These are phyloP conservation scores for Micoletzkya japonica DNA, from an alignment of 2,888 invertebrate species.

Conservation along the genomic window DNA sequence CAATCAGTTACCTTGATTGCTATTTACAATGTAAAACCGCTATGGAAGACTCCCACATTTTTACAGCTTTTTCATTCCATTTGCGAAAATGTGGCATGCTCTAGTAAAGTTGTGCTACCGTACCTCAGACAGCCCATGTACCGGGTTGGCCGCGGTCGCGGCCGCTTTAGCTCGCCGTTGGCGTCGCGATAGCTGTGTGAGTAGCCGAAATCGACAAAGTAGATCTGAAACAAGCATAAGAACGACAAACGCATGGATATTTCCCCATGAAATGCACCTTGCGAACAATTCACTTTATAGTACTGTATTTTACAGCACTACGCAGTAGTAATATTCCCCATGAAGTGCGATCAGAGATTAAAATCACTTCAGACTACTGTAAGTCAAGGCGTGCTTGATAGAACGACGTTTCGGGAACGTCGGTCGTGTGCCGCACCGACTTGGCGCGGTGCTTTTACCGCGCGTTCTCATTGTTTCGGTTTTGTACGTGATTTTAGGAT, in stretches of 20 bases:
- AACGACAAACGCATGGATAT: not conserved
- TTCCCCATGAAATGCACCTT: not conserved
- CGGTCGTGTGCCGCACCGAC: no score
- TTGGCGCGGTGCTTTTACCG: no score
- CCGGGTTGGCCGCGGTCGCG: slow-evolving; percentile 23
- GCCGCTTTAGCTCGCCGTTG: slow-evolving; percentile 28
- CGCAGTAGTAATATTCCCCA: not conserved
- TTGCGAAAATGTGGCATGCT: no score
- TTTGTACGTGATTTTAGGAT: no score
- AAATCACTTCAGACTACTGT: not conserved
- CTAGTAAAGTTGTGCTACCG: not conserved
- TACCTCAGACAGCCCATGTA: slow-evolving; percentile 29
- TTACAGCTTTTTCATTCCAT: no score
- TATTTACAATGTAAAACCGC: no score
- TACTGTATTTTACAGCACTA: not conserved
- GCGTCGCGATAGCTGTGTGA: slow-evolving; percentile 25
- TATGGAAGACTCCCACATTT: no score
- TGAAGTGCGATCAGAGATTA: not conserved
- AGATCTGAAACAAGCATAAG: slow-evolving; percentile 22
- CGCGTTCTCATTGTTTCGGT: no score
- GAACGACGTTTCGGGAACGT: no score
- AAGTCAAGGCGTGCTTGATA: no score
- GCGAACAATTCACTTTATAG: no score
- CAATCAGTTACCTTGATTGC: no score
- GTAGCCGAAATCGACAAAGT: slow-evolving; percentile 31